Evolutionary conservation across 2,797 vertebrate genomes (phyloP).

Genomic region (Pipistrellus pipistrellus): DNA sequence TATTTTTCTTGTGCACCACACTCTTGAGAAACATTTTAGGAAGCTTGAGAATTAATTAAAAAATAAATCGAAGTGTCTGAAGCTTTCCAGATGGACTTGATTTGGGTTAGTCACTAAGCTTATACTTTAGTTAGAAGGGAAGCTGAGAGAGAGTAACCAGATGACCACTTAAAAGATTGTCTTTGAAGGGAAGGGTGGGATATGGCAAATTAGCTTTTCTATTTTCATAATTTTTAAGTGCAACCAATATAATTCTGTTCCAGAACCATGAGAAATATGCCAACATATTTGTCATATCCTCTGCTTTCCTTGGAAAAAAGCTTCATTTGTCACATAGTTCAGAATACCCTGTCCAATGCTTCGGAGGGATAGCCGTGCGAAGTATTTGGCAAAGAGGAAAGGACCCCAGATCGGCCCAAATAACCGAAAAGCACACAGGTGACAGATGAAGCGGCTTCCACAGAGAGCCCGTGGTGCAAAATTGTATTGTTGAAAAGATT

Average conservation of each 20-base stretch:
- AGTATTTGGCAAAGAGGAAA: constrained; percentile 50
- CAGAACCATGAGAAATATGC: neutral
- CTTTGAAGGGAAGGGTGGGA: neutral
- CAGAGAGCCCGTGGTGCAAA: constrained; percentile 38
- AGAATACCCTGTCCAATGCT: neutral
- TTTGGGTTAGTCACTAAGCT: constrained; percentile 51
- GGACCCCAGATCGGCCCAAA: constrained; percentile 42
- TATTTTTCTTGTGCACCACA: neutral
- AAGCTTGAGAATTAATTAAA: constrained; percentile 1
- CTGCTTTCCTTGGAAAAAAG: constrained; percentile 55
- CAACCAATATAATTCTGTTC: neutral
- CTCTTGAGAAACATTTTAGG: neutral
- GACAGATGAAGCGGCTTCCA: constrained; percentile 68
- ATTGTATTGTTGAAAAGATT: constrained; percentile 51
- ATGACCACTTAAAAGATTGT: constrained; percentile 28
- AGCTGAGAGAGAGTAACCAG: neutral
- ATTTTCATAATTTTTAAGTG: constrained; percentile 57
- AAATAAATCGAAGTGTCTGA: neutral
- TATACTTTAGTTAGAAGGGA: neutral
- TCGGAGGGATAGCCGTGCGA: constrained; percentile 48
- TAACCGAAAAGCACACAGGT: constrained; percentile 54
- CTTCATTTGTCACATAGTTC: constrained; percentile 34
- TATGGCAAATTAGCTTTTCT: constrained; percentile 22
- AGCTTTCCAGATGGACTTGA: neutral
- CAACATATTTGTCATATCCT: constrained; percentile 28